Evolutionary conservation across 1,140 invertebrate species (phyloP), one percentile per base, ranked within the genome.

Genomic region (Stegodyphus mimosarum): DNA sequence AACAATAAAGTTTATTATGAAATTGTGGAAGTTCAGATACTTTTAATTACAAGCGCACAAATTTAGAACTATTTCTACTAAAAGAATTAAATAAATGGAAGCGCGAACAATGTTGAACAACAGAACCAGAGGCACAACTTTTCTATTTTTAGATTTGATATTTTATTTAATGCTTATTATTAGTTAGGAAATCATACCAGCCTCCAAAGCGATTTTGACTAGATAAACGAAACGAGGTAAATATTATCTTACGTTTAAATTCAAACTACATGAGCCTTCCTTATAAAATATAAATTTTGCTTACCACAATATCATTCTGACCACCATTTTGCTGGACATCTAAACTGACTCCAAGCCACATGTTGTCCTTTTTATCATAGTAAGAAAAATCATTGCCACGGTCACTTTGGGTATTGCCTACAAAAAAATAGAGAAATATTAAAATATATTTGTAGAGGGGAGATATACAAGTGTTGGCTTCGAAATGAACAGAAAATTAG

Each of bases 261-360:
- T 33, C 1, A 33, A 33, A 33, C 33, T 33, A 3, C 33, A 33
- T 33, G 33, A 33, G 33, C 33, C 33, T 33, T 33, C 3, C 3
- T 33, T 11, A 48, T 33, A 33, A 33, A 33, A 33, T 33, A 33
- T 3, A 33, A 33, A 33, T 33, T 33, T 18, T 83, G 66, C 85
- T 80, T 87, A 87, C 86, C 10, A 87, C 86, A 51, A 87, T 78
- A 55, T 87, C 51, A 11, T 77, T 76, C 49, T 75, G 50, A 15
- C 10, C 13, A 55, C 53, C 15, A 71, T 71, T 77, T 18, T 73
- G 79, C 5, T 69, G 67, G 11, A 83, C 52, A 87, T 87, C 86
- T 49, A 87, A 72, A 48, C 86, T 87, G 2, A 83, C 78, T 49
- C 86, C 86, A 17, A 87, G 74, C 78, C 78, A 87, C 86, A 87